Percentiles rank a stretch among this genome's conserved stretches.
phyloP scores from a whole-genome alignment of 1,140 invertebrate species.

The Drosophila nebulosa region DNA sequence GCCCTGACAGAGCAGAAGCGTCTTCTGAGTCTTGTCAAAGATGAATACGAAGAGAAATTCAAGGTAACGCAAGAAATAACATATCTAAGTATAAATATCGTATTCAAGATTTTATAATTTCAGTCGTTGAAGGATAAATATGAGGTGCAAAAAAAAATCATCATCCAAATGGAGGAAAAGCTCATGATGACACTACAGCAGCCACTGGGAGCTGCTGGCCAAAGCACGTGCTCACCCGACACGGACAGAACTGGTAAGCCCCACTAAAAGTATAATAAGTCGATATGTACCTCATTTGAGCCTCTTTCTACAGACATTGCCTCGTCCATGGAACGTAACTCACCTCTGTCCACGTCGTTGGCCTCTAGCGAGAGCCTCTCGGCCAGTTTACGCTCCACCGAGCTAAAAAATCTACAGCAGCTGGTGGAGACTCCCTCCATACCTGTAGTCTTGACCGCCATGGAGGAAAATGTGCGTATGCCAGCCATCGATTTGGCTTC shows the following conservation, averaged over 20 bases:
- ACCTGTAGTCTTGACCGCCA: constrained; percentile 41
- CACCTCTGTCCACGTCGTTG: constrained; percentile 83
- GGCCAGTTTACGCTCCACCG: constrained; percentile 80
- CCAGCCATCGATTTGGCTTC: constrained; percentile 63
- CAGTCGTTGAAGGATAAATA: constrained; percentile 88
- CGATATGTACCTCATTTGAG: constrained; percentile 38
- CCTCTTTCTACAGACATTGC: constrained; percentile 79
- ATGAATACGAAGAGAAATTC: constrained; percentile 82
- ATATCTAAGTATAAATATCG: too few relatives aligned
- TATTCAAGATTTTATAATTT: constrained; percentile 2
- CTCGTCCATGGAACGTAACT: constrained; percentile 81
- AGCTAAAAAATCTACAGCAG: constrained; percentile 81
- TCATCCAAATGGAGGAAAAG: constrained; percentile 85
- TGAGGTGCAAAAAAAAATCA: constrained; percentile 85
- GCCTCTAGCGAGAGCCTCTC: constrained; percentile 83
- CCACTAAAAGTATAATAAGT: background rate
- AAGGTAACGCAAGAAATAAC: constrained; percentile 64
- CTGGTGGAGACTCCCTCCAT: constrained; percentile 65
- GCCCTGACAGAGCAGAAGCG: constrained; percentile 82
- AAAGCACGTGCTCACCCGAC: constrained; percentile 68
- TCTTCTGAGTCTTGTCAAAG: constrained; percentile 81
- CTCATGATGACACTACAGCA: constrained; percentile 83
- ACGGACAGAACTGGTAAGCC: constrained; percentile 76
- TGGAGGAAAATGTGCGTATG: constrained; percentile 47
- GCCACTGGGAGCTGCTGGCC: constrained; percentile 81